These are phyloP conservation scores for Parazoanthus darwini DNA, from an alignment of 92 coral and sea anemone genomes.

Conservation along the genomic window DNA sequence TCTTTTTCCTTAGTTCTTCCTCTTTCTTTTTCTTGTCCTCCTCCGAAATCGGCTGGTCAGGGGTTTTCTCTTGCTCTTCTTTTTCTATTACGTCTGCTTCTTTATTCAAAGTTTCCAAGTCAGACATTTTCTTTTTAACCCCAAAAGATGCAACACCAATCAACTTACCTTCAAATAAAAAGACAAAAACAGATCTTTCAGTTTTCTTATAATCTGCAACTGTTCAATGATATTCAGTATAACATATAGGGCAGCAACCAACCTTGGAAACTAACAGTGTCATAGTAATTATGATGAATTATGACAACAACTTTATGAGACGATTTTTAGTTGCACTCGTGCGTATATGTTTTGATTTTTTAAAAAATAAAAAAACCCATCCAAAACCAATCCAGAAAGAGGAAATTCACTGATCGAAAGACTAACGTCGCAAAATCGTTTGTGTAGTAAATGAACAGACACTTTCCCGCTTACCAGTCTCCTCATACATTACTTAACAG, in stretches of 20 bases:
- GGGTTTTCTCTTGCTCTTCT: constrained; percentile 4
- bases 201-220: neutral
- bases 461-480: too few species aligned
- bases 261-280: neutral
- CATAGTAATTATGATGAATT: neutral
- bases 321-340: too few species aligned
- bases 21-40: constrained; percentile 9
- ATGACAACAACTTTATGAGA: too few species aligned
- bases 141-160: constrained; percentile 18
- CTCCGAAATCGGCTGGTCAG: neutral
- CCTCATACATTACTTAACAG: too few species aligned
- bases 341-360: too few species aligned
- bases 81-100: neutral
- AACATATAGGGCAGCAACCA: too few species aligned
- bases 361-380: too few species aligned
- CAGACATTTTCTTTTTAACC: constrained; percentile 18
- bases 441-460: too few species aligned
- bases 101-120: neutral
- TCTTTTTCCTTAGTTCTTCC: constrained; percentile 7
- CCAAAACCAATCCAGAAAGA: too few species aligned
- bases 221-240: too few species aligned
- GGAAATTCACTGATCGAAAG: too few species aligned
- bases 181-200: neutral
- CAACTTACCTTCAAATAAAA: neutral
- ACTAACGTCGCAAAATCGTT: too few species aligned